These are phyloP conservation scores for Callocephalon fimbriatum DNA, from an alignment of 2,113 vertebrate species.

Conservation along the genomic window DNA sequence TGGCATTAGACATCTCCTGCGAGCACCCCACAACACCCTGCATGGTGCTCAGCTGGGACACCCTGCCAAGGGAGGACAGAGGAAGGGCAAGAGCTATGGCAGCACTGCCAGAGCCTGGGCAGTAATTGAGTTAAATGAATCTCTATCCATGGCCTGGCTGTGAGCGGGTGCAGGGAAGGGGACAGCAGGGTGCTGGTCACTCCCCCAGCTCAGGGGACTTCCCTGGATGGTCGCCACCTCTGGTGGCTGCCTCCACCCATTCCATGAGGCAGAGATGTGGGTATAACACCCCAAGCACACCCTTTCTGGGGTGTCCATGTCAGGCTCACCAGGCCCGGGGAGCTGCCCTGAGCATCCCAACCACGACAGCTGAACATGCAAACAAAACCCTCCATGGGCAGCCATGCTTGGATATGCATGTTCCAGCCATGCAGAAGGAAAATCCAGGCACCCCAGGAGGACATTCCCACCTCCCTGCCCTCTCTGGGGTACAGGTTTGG, in stretches of 20 bases:
- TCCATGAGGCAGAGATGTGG: neutral
- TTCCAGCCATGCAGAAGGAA: neutral
- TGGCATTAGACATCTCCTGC: no score
- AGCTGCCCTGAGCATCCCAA: neutral
- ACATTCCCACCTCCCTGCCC: neutral
- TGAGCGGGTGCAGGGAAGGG: neutral
- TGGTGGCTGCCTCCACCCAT: neutral
- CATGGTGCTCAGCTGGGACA: fast-evolving
- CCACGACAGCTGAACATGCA: neutral
- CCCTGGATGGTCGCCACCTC: neutral
- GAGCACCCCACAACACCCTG: neutral
- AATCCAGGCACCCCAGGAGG: neutral
- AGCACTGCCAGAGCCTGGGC: neutral
- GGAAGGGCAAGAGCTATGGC: neutral
- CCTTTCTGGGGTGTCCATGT: neutral
- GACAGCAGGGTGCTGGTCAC: neutral
- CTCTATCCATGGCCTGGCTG: neutral
- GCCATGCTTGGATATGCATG: neutral
- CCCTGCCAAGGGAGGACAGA: neutral
- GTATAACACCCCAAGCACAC: neutral
- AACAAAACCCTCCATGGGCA: neutral
- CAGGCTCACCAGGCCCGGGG: neutral
- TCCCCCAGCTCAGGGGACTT: neutral
- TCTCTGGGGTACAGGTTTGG: neutral
- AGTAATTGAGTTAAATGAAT: neutral